Evolutionary conservation across 2,797 vertebrate genomes (phyloP).

Genomic region (Cyprinella venusta): DNA sequence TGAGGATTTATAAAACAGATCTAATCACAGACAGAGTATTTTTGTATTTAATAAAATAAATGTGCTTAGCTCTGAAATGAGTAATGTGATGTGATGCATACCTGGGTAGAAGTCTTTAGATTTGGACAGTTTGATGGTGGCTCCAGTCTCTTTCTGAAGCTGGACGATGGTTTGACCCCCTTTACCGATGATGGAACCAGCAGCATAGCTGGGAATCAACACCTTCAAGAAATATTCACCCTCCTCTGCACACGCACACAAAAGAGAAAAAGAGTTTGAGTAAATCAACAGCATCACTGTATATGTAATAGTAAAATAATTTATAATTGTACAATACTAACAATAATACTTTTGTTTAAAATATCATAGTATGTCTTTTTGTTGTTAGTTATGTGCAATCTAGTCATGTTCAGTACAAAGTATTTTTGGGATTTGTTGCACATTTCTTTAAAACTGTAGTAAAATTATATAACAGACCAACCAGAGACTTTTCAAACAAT

Average conservation of each 20-base stretch:
- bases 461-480: slow-evolving; percentile 39
- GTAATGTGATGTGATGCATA: slow-evolving; percentile 67
- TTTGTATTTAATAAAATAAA: neutral
- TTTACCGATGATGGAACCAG: slow-evolving; percentile 95
- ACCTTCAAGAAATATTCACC: slow-evolving; percentile 97
- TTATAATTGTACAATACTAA: neutral
- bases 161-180: slow-evolving; percentile 96
- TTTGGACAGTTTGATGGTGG: slow-evolving; percentile 96
- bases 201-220: slow-evolving; percentile 96
- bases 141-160: slow-evolving; percentile 94
- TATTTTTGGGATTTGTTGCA: neutral
- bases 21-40: neutral
- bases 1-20: slow-evolving; percentile 17
- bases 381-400: neutral
- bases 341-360: neutral
- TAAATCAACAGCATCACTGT: neutral
- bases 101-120: slow-evolving; percentile 98
- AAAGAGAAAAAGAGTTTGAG: neutral
- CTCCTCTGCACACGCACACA: slow-evolving; percentile 78
- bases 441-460: slow-evolving; percentile 22
- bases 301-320: neutral
- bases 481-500: slow-evolving; percentile 10
- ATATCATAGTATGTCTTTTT: neutral
- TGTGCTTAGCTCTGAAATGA: neutral
- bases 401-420: neutral